phyloP scores from a whole-genome alignment of 2,888 invertebrate species.

The Tenthredo amoena region DNA sequence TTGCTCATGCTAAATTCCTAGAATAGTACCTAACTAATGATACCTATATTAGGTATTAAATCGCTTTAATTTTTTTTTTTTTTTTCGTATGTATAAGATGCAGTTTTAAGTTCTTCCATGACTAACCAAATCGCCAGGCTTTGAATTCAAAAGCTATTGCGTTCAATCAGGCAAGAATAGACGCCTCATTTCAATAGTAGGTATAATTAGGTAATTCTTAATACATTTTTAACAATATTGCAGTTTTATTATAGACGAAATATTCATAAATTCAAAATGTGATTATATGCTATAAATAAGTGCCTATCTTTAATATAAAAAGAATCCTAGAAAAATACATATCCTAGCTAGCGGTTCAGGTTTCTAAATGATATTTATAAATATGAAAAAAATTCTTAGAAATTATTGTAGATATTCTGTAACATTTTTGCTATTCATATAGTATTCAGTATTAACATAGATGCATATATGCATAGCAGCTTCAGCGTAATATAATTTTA shows the following conservation, averaged over 20 bases:
- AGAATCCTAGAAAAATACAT: constrained; percentile 59
- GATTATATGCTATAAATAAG: constrained; percentile 54
- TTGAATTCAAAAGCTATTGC: background rate
- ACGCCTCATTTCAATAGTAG: background rate
- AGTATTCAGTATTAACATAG: constrained; percentile 52
- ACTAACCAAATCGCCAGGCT: background rate
- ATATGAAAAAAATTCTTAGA: constrained; percentile 46
- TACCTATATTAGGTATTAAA: background rate
- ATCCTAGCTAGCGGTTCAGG: constrained; percentile 56
- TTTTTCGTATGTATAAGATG: background rate
- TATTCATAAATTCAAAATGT: constrained; percentile 28
- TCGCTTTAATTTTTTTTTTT: background rate
- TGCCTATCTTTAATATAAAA: constrained; percentile 59
- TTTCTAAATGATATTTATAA: constrained; percentile 60
- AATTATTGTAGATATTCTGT: constrained; percentile 47
- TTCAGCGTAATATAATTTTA: constrained; percentile 9
- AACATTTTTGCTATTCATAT: constrained; percentile 33
- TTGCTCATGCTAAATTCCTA: constrained; percentile 36
- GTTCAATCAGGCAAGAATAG: background rate
- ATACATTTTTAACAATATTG: constrained; percentile 27
- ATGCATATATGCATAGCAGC: constrained; percentile 32
- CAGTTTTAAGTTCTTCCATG: constrained; percentile 37
- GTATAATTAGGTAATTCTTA: constrained; percentile 3
- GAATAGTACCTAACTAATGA: background rate
- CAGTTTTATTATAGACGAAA: constrained; percentile 13